A percentile compares a stretch with the other conserved stretches of the same genome.
phyloP scores from a whole-genome alignment of 2,113 vertebrate genomes.

The Heterocephalus glaber region DNA sequence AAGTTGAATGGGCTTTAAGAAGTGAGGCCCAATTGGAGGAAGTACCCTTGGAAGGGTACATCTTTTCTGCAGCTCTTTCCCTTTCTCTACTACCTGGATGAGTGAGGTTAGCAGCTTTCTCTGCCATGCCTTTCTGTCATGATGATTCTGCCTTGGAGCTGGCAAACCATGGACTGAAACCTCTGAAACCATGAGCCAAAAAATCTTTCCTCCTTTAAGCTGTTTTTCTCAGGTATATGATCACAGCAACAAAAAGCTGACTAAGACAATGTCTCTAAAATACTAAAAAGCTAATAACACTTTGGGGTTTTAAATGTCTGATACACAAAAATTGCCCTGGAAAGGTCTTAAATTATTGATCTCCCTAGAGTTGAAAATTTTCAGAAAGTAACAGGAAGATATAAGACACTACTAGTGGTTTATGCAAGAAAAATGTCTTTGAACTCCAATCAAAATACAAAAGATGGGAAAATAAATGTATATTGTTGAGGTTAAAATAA shows the following conservation, averaged over 20 bases:
- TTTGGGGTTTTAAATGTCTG: not conserved
- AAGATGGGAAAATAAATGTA: not conserved
- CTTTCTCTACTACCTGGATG: not conserved
- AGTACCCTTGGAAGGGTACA: not conserved
- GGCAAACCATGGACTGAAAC: not conserved
- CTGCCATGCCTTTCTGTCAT: not conserved
- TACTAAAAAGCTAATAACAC: not conserved
- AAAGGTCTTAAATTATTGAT: not conserved
- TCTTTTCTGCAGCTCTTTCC: not conserved
- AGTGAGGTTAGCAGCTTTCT: not conserved
- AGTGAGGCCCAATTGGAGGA: not conserved
- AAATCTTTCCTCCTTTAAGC: not conserved
- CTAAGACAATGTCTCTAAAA: not conserved
- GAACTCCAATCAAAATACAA: constrained; percentile 28
- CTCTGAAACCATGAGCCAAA: not conserved
- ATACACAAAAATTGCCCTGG: not conserved
- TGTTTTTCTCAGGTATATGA: not conserved
- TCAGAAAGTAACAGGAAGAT: not conserved
- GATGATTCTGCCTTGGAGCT: not conserved
- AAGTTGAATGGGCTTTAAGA: not conserved
- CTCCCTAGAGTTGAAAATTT: not conserved
- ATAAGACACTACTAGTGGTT: not conserved
- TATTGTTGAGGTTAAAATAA: constrained; percentile 32
- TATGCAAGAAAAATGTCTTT: constrained; percentile 43
- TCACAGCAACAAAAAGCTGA: not conserved